Percentiles rank a stretch among this genome's conserved stretches.
phyloP scores from a whole-genome alignment of 2,113 vertebrate genomes.

The Stigmatopora nigra region DNA sequence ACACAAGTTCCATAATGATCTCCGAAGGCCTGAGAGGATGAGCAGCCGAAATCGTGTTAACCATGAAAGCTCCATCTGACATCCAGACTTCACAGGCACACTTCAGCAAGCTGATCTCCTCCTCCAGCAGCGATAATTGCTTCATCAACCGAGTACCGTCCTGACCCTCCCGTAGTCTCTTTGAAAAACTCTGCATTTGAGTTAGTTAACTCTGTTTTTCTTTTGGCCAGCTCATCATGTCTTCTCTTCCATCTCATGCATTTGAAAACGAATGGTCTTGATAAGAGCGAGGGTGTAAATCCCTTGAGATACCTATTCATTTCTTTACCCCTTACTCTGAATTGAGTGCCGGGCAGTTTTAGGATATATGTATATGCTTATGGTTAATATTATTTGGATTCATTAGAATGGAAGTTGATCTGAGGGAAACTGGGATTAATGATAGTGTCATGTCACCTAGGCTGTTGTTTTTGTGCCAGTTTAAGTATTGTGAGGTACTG shows the following conservation, averaged over 20 bases:
- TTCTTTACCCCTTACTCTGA: no score
- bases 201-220: not conserved
- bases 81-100: conserved; percentile 4
- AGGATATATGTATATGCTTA: no score
- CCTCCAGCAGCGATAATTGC: conserved; percentile 8
- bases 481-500: no score
- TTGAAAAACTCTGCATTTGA: conserved; percentile 9
- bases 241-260: not conserved
- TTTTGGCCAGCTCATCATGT: not conserved
- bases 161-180: conserved; percentile 1
- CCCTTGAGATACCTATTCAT: not conserved
- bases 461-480: no score
- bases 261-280: not conserved
- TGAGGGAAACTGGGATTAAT: no score
- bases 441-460: no score
- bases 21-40: conserved; percentile 8
- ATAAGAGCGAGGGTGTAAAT: not conserved
- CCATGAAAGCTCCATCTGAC: conserved; percentile 5
- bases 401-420: not conserved
- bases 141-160: conserved; percentile 2
- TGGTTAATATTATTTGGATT: not conserved
- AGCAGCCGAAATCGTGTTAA: conserved; percentile 2
- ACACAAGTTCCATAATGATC: conserved; percentile 6
- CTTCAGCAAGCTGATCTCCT: conserved; percentile 7
- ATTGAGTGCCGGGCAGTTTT: no score